Evolutionary conservation across 2,797 vertebrate genomes (phyloP).

Genomic region (Clarias laeviceps): DNA sequence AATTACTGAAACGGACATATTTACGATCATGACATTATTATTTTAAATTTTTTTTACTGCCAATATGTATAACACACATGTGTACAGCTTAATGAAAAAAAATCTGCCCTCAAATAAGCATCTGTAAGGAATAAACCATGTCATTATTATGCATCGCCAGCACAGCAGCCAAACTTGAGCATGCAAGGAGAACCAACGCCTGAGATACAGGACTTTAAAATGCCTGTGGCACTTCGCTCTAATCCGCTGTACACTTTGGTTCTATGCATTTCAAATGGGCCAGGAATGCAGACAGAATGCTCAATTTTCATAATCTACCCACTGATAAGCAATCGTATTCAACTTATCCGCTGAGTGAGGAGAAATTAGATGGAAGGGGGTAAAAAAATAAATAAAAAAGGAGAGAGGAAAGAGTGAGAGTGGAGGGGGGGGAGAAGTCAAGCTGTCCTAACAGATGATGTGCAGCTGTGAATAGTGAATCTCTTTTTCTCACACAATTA

Average conservation of each 20-base stretch:
- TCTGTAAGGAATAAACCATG: conserved; percentile 31
- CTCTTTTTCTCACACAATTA: conserved; percentile 80
- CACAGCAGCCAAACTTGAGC: conserved; percentile 38
- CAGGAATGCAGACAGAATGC: conserved; percentile 57
- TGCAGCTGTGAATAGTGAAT: conserved; percentile 72
- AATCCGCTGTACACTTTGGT: conserved; percentile 55
- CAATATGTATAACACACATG: neutral
- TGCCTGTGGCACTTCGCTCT: conserved; percentile 56
- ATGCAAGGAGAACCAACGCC: conserved; percentile 43
- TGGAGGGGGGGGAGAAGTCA: conserved; percentile 65
- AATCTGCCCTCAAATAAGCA: conserved; percentile 9
- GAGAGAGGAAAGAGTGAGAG: neutral
- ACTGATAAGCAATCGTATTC: conserved; percentile 62
- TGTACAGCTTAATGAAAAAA: conserved; percentile 13
- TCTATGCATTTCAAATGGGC: conserved; percentile 63
- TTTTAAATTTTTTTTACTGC: neutral
- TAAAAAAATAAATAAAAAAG: neutral
- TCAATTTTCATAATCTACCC: conserved; percentile 63
- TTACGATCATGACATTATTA: neutral
- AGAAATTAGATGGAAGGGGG: conserved; percentile 22
- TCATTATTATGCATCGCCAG: conserved; percentile 40
- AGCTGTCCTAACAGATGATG: conserved; percentile 75
- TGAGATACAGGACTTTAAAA: conserved; percentile 55
- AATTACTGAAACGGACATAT: neutral
- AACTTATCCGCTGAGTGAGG: conserved; percentile 51